Evolutionary conservation across 2,888 invertebrate species (phyloP), one percentile per base, ranked within the genome.

Genomic region (Lamellibrachia satsuma): DNA sequence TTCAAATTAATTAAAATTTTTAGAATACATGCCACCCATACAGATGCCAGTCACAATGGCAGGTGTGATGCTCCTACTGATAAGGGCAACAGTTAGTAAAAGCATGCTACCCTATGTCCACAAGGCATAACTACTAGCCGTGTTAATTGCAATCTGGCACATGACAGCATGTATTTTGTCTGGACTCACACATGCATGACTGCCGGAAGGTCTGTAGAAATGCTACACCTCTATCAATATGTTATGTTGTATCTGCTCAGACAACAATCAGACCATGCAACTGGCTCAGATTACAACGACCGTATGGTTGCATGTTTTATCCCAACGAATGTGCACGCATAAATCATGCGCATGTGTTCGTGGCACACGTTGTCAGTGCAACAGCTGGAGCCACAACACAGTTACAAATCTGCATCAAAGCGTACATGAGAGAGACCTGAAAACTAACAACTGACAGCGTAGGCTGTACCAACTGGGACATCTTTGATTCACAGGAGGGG

Each of bases 281-380:
- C 75, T 6, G 22, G n/a, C 11, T 75, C 75, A 75, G n/a, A 75
- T 22, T 75, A 75, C 75, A 60, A 60, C 60, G n/a, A 75, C 75
- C 75, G 75, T 75, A 75, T 75, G 75, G 75, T 75, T 75, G 22
- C 22, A 75, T 75, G 75, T 15, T 22, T 75, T 75, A 22, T n/a
- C 75, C 75, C 22, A 75, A 75, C 75, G 75, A 75, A 75, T 75
- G 22, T 6, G n/a, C 22, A 22, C 22, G 22, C 15, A 75, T 22
- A 75, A 75, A 75, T 75, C 22, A 75, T 75, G 75, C 75, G 75
- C 75, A 75, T 75, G 75, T 75, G 22, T 75, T 75, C 75, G 75
- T 75, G 75, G 75, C 75, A 75, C 75, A 57, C 57, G 15, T 75
- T n/a, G 75, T 22, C 75, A 75, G 75, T 22, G 75, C n/a, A 75